These are phyloP conservation scores for Ceratosolen fusciceps DNA, from an alignment of 1,140 invertebrate species.

Conservation along the genomic window DNA sequence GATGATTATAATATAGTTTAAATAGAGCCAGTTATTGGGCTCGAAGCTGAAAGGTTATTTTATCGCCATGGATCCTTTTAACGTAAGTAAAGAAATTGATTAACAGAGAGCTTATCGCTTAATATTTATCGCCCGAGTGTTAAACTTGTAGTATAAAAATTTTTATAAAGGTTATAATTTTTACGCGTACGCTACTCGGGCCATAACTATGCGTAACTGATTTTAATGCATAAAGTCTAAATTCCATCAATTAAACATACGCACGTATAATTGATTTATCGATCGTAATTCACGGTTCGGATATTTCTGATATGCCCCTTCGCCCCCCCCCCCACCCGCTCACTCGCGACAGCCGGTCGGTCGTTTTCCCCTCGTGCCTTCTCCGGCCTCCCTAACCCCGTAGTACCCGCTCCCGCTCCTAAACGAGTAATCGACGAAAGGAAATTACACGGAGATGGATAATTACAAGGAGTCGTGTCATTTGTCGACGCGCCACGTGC, in stretches of 20 bases:
- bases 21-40: background rate
- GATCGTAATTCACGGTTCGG: background rate
- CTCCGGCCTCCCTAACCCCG: too few relatives aligned
- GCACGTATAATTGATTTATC: conserved; percentile 3
- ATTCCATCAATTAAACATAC: background rate
- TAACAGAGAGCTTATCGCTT: background rate
- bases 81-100: background rate
- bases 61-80: background rate
- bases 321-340: background rate
- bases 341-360: too few relatives aligned
- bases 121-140: background rate
- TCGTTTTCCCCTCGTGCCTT: too few relatives aligned
- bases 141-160: too few relatives aligned
- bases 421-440: too few relatives aligned
- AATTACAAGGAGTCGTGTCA: background rate
- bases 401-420: too few relatives aligned
- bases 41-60: background rate
- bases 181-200: background rate
- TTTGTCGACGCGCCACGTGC: background rate
- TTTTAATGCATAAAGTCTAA: background rate
- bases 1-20: background rate
- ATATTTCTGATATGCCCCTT: background rate
- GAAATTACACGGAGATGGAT: background rate
- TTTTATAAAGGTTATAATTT: background rate
- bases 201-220: background rate